phyloP scores from a whole-genome alignment of 2,797 vertebrate species.

The Sebastes jordani region DNA sequence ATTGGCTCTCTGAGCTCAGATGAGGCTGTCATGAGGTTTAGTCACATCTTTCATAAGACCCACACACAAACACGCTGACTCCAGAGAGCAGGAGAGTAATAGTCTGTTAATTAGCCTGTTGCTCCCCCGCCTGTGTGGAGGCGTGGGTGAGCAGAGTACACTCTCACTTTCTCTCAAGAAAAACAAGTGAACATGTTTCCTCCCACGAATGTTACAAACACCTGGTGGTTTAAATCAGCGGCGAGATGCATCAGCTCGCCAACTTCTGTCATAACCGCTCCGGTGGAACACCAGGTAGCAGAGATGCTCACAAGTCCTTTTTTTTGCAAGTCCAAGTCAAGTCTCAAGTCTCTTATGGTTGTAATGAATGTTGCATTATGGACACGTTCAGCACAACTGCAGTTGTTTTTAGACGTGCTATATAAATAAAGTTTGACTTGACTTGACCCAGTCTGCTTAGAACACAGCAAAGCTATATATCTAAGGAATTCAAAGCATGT shows the following conservation, averaged over 20 bases:
- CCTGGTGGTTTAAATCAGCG: slow-evolving; percentile 35
- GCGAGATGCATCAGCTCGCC: slow-evolving; percentile 2
- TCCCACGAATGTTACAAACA: slow-evolving; percentile 32
- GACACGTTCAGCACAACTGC: too few species aligned
- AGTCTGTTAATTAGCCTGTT: slow-evolving; percentile 71
- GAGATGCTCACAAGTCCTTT: too few species aligned
- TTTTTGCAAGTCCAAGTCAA: too few species aligned
- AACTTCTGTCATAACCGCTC: neutral
- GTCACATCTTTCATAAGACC: slow-evolving; percentile 61
- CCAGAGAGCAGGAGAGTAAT: slow-evolving; percentile 59
- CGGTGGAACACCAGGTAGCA: neutral
- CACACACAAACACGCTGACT: neutral
- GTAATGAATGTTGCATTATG: too few species aligned
- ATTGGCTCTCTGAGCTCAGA: slow-evolving; percentile 34
- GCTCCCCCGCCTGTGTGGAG: slow-evolving; percentile 59
- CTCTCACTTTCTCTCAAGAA: slow-evolving; percentile 39
- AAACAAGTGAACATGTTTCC: slow-evolving; percentile 66
- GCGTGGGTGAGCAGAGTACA: slow-evolving; percentile 34
- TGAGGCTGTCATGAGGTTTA: slow-evolving; percentile 51
- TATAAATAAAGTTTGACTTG: too few species aligned
- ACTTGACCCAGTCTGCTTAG: too few species aligned
- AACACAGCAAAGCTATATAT: too few species aligned
- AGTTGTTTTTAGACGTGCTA: too few species aligned
- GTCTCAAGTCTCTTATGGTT: too few species aligned
- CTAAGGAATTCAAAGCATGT: too few species aligned